Base-by-base conservation (phyloP, 2,113 vertebrate genomes). In the Herpetotheres cachinnans region DNA sequence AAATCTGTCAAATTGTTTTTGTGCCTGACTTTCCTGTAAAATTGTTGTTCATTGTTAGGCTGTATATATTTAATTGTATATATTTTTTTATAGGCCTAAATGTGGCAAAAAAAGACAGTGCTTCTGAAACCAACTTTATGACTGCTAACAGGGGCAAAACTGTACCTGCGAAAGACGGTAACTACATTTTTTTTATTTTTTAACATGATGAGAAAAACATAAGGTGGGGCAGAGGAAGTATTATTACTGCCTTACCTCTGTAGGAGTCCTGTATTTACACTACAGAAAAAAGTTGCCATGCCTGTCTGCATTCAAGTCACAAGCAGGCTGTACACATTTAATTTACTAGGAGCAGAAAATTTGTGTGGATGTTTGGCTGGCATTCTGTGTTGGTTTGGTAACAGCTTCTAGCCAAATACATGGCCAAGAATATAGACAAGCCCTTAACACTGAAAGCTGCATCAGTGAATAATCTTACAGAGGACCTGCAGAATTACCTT, bases 91-190 rank as follows among this genome's bases (percentile, higher is more conserved):
- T 85, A 99, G 98, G 98, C 19, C 88, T 97, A 74, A 91, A 90
- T 92, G 38, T 77, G 38, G 84, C 95, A 70, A 98, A 98, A 92
- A 98, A 96, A 90, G 95, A 96, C 25, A 86, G 55, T 78, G 69
- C 66, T 94, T 93, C 97, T 55, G 97, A 97, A 78, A 94, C 95
- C 56, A 95, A 87, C 50, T 94, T 93, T 62, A 15, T 95, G 80
- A 87, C 95, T 72, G 79, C 81, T 36, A 97, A 96, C 26, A 97
- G 96, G 59, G 55, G 55, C 50, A 98, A 98, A 96, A 32, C 88
- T 20, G 38, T 44, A 62, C 72, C 95, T 63, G 93, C 88, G 42
- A 98, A 97, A 96, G 97, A 98, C 9, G 98, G 98, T 98, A 98
- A 95, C 26, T 65, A 19, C 13, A 2, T 54, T 52, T 30, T 65